phyloP scores from a whole-genome alignment of 2,797 vertebrate genomes.

The Eurystomus glaucurus region DNA sequence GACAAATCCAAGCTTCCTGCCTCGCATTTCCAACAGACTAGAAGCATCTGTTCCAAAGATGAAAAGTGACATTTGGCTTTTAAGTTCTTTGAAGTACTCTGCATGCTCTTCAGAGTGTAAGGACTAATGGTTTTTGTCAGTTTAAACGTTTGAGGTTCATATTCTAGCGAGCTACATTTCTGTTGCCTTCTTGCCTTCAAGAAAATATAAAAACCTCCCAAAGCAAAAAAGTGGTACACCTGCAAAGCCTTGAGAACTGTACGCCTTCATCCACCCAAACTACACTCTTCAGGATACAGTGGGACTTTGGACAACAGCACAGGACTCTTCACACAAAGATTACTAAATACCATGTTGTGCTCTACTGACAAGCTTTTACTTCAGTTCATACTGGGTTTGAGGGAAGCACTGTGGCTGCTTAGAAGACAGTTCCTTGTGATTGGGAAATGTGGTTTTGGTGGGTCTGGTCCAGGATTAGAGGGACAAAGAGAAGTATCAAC shows the following conservation, averaged over 20 bases:
- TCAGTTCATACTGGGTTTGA: neutral
- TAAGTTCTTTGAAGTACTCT: neutral
- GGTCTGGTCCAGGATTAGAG: neutral
- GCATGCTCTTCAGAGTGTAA: neutral
- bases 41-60: conserved; percentile 5
- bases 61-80: conserved; percentile 1
- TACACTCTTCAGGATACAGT: neutral
- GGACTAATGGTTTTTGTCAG: neutral
- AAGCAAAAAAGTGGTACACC: neutral
- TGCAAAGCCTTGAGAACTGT: neutral
- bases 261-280: neutral
- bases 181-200: neutral
- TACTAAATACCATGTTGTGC: rapidly evolving
- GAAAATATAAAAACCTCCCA: neutral
- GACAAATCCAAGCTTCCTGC: neutral
- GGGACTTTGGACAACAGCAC: neutral
- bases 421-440: neutral
- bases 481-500: neutral
- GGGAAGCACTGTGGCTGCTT: neutral
- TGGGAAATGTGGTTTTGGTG: rapidly evolving
- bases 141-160: neutral
- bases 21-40: neutral
- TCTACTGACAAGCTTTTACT: neutral
- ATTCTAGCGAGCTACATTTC: neutral
- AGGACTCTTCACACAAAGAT: neutral